Conservation (phyloP, 92 coral and sea anemone genomes). For the Epizoanthus illoricatus region DNA sequence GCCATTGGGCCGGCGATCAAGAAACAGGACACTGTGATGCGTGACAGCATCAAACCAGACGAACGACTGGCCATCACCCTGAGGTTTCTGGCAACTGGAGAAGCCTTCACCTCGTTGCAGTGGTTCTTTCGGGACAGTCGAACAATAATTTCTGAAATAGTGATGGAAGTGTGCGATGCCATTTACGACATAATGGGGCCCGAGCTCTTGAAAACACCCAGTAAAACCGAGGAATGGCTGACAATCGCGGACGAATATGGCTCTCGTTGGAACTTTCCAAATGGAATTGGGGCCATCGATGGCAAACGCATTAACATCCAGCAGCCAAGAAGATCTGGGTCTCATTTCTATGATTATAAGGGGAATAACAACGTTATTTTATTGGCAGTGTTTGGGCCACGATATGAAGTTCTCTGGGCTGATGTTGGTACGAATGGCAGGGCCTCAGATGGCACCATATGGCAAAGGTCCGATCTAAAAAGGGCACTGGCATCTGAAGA, state of each 20-base stretch:
- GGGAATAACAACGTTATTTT: slow-evolving; percentile 50
- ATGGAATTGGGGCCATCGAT: slow-evolving; percentile 70
- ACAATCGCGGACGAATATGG: background rate
- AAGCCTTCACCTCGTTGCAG: slow-evolving; percentile 31
- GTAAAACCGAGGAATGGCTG: background rate
- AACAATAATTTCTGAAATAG: slow-evolving; percentile 23
- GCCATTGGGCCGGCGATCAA: slow-evolving; percentile 9
- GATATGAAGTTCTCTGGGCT: slow-evolving; percentile 53
- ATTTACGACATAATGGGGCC: background rate
- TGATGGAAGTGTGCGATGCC: slow-evolving; percentile 24
- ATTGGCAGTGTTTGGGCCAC: slow-evolving; percentile 54
- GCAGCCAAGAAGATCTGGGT: slow-evolving; percentile 53
- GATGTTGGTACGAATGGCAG: slow-evolving; percentile 60
- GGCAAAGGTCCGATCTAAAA: slow-evolving; percentile 44
- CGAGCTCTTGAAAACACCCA: background rate
- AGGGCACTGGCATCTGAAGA: background rate
- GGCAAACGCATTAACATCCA: slow-evolving; percentile 50
- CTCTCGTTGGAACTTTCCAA: slow-evolving; percentile 49
- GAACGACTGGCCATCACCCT: slow-evolving; percentile 26
- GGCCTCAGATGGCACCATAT: slow-evolving; percentile 43
- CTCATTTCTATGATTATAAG: slow-evolving; percentile 55
- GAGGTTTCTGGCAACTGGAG: slow-evolving; percentile 35
- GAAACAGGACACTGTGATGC: slow-evolving; percentile 50
- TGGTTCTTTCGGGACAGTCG: slow-evolving; percentile 37
- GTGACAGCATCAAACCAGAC: slow-evolving; percentile 38